Evolutionary conservation across 2,888 invertebrate species (phyloP).

Genomic region (Oscheius sp.): DNA sequence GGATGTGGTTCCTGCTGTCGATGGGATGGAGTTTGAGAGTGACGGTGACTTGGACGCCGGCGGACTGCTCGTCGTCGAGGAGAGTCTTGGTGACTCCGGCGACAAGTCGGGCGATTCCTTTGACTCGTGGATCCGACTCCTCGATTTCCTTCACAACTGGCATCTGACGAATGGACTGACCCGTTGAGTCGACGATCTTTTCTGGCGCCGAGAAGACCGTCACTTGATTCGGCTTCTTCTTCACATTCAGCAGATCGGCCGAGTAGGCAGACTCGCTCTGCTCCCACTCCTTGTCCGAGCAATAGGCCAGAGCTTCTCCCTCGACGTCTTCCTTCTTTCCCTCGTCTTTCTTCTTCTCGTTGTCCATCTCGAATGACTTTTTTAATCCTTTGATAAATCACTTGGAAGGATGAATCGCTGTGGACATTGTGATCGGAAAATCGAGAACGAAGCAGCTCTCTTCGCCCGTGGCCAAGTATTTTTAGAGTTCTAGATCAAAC

Average conservation of each 20-base stretch:
- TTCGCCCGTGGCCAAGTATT: slow-evolving; percentile 14
- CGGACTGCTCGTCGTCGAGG: slow-evolving; percentile 12
- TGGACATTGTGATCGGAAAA: slow-evolving; percentile 19
- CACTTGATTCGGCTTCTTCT: slow-evolving; percentile 53
- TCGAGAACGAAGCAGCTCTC: slow-evolving; percentile 21
- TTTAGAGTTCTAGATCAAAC: background rate
- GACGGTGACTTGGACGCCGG: slow-evolving; percentile 23
- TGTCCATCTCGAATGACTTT: background rate
- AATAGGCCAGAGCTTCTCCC: slow-evolving; percentile 46
- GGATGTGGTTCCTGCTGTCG: background rate
- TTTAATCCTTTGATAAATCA: background rate
- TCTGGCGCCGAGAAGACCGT: slow-evolving; percentile 49
- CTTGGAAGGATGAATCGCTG: slow-evolving; percentile 17
- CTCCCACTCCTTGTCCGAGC: slow-evolving; percentile 51
- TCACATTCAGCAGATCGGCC: slow-evolving; percentile 51
- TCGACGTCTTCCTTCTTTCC: background rate
- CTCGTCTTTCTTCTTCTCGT: background rate
- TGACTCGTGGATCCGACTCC: slow-evolving; percentile 2
- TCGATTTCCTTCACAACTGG: background rate
- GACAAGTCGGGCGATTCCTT: slow-evolving; percentile 5
- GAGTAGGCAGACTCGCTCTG: slow-evolving; percentile 52
- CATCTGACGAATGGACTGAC: background rate
- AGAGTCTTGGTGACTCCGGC: slow-evolving; percentile 19
- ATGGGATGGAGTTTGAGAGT: background rate
- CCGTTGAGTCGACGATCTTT: slow-evolving; percentile 33